A percentile compares a stretch with the other conserved stretches of the same genome.
phyloP scores from a whole-genome alignment of 2,888 invertebrate species.

The Hirtodrosophila duncani region DNA sequence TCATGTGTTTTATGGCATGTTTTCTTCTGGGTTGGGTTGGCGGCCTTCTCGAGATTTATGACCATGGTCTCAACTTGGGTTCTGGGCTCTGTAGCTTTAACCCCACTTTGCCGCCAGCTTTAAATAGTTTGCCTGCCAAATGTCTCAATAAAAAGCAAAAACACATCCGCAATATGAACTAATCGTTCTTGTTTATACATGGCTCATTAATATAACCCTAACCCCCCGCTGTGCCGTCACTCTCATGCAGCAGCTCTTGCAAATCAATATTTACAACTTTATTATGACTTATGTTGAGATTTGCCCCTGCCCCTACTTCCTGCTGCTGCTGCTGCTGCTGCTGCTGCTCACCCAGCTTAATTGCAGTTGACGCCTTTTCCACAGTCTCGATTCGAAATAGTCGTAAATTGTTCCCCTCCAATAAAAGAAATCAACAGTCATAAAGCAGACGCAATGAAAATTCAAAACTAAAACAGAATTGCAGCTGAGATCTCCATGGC shows the following conservation, averaged over 20 bases:
- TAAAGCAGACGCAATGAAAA: conserved; percentile 53
- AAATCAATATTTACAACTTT: conserved; percentile 65
- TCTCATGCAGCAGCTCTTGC: conserved; percentile 7
- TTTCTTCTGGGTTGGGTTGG: conserved; percentile 24
- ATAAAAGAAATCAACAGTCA: conserved; percentile 43
- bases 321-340: too few relatives aligned
- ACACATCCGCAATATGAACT: too few relatives aligned
- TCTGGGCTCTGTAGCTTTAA: conserved; percentile 8
- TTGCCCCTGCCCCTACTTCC: conserved; percentile 1
- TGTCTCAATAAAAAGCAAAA: conserved; percentile 20
- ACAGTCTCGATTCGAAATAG: conserved; percentile 14
- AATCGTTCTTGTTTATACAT: conserved; percentile 30
- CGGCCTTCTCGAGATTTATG: conserved; percentile 6
- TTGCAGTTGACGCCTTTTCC: conserved; percentile 19
- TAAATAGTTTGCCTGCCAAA: conserved; percentile 20
- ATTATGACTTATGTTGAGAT: conserved; percentile 40
- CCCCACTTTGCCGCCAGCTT: conserved; percentile 24
- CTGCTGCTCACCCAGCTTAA: conserved; percentile 23
- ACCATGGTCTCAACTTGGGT: too few relatives aligned
- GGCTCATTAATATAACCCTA: too few relatives aligned
- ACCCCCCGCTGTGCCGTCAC: too few relatives aligned
- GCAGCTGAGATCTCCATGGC: conserved; percentile 24
- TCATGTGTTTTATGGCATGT: conserved; percentile 70
- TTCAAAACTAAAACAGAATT: conserved; percentile 32
- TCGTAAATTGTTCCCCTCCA: conserved; percentile 34